These are phyloP conservation scores for Callinectes sapidus DNA, from an alignment of 2,888 invertebrate genomes.

Conservation along the genomic window DNA sequence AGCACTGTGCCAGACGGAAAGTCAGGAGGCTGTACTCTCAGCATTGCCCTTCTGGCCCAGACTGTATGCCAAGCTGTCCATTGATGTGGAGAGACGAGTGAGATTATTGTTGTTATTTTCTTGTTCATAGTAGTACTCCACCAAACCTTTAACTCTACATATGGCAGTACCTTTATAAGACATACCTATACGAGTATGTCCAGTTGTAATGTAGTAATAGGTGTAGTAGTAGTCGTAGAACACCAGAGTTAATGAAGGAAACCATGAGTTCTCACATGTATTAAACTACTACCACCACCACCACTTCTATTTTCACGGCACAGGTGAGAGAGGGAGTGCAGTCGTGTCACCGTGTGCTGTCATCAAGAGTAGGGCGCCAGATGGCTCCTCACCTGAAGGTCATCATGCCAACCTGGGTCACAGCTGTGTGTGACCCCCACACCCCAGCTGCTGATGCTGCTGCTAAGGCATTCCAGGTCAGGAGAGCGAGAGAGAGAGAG, in stretches of 20 bases:
- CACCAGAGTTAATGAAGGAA: too few relatives aligned
- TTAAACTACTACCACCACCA: not conserved
- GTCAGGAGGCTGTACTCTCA: slow-evolving; percentile 82
- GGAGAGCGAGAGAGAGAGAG: not conserved
- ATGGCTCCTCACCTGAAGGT: slow-evolving; percentile 68
- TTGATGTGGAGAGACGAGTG: slow-evolving; percentile 82
- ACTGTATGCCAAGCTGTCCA: slow-evolving; percentile 84
- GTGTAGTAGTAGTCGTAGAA: too few relatives aligned
- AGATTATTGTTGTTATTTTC: not conserved
- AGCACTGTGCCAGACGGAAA: slow-evolving; percentile 82
- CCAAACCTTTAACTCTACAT: too few relatives aligned
- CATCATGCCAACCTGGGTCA: slow-evolving; percentile 68
- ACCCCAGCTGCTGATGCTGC: slow-evolving; percentile 62
- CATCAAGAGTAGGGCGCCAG: slow-evolving; percentile 63
- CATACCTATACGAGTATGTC: too few relatives aligned
- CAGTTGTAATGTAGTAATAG: too few relatives aligned
- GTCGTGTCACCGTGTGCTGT: slow-evolving; percentile 53
- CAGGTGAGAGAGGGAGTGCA: slow-evolving; percentile 68
- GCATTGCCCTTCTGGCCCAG: slow-evolving; percentile 90
- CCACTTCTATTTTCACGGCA: not conserved
- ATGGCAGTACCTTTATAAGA: too few relatives aligned
- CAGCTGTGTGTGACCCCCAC: slow-evolving; percentile 70
- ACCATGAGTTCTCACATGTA: too few relatives aligned
- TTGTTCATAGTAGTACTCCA: too few relatives aligned
- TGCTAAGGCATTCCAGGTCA: slow-evolving; percentile 64